Evolutionary conservation across 2,888 invertebrate genomes (phyloP), one percentile per base, ranked within the genome.

Genomic region (Apocheima hispidaria): DNA sequence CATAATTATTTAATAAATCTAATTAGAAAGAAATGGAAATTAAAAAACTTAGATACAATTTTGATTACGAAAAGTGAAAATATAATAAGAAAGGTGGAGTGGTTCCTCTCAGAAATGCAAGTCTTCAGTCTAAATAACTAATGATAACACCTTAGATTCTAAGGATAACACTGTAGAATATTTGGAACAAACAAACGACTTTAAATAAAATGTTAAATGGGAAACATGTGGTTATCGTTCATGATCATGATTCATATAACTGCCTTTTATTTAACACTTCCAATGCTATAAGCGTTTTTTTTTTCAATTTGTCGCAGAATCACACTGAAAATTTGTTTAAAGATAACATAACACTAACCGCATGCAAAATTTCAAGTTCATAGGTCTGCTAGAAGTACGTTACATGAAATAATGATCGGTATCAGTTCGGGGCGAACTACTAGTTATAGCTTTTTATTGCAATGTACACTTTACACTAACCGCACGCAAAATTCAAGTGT

Each of bases 171-270:
- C 14, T n/a, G 43, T 18, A 49, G 41, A 56, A 57, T 36, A 16
- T 44, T 28, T 38, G 35, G 28, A 51, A 58, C 51, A 58, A 58
- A 51, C 44, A 38, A 36, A 48, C 44, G 2, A 35, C n/a, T 40
- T 48, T 12, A 43, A 38, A 28, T 33, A 46, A 35, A 44, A 38
- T 44, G 44, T 55, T 48, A 14, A 38, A 23, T 43, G 20, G 14
- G 14, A 26, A 35, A 51, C 36, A 36, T 58, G n/a, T 59, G 46
- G 28, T 46, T 30, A 44, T 38, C n/a, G 44, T 38, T 26, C 33
- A 21, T 46, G 52, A 44, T 58, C 38, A 51, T 38, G 48, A 48
- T 48, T 48, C 48, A 48, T 28, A 16, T 46, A 16, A 16, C 4
- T 44, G 14, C 46, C 16, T 48, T 48, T 33, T 33, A 30, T 48